Percentiles rank a stretch among this genome's conserved stretches.
These are phyloP conservation scores for Ceyx erithaca DNA, from an alignment of 2,797 vertebrate genomes.

Conservation along the genomic window DNA sequence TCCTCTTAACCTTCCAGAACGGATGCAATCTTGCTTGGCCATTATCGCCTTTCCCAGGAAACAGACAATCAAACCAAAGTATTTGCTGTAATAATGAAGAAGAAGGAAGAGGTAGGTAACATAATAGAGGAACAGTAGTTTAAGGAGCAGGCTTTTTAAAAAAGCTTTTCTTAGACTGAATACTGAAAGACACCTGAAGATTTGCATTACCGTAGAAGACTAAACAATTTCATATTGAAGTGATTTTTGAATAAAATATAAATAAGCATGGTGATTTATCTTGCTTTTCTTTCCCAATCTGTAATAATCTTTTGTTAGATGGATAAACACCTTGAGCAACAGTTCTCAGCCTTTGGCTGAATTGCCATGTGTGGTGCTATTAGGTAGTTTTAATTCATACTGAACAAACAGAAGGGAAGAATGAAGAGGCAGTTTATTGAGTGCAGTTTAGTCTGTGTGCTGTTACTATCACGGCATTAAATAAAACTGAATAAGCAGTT, in stretches of 20 bases:
- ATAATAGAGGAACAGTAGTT: background rate
- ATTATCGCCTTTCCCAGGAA: conserved; percentile 97
- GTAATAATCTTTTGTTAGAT: background rate
- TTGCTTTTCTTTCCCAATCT: background rate
- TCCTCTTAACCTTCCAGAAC: conserved; percentile 80
- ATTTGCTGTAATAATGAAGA: conserved; percentile 97
- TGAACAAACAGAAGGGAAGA: background rate
- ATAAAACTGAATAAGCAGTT: background rate
- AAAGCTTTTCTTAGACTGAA: background rate
- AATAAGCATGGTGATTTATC: background rate
- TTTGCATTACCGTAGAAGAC: background rate
- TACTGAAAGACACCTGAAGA: background rate
- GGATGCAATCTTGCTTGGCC: conserved; percentile 92
- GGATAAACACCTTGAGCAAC: background rate
- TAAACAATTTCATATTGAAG: background rate
- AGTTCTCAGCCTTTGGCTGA: background rate
- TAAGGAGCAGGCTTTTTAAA: background rate
- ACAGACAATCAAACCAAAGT: conserved; percentile 99
- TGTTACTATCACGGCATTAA: background rate
- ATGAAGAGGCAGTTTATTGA: background rate
- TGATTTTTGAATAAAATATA: background rate
- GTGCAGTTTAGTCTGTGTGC: background rate
- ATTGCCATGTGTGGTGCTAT: background rate
- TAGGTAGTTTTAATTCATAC: background rate
- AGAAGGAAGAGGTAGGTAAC: conserved; percentile 91